Conservation (phyloP, 2,888 invertebrate genomes). For the Euplexia lucipara region DNA sequence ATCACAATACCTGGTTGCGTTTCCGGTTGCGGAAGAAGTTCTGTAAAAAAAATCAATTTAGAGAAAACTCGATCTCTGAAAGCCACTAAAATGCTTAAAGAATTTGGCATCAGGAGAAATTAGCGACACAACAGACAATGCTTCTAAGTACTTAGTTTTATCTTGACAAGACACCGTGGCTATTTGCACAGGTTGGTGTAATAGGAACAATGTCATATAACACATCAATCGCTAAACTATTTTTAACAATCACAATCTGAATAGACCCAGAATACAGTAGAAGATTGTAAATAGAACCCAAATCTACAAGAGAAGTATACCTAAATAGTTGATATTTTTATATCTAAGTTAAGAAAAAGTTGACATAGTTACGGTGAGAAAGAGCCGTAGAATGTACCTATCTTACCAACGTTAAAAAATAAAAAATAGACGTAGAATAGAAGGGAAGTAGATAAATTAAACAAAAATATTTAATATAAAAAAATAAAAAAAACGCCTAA, state of each 20-base stretch:
- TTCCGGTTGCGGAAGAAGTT: not conserved
- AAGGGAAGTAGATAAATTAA: not conserved
- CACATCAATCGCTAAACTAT: too few species aligned
- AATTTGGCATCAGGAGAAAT: not conserved
- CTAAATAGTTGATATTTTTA: too few species aligned
- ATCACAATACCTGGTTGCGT: constrained; percentile 16
- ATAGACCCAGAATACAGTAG: not conserved
- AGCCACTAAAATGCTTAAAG: not conserved
- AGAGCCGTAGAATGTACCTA: not conserved
- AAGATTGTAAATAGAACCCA: not conserved
- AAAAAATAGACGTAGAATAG: not conserved
- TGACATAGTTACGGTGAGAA: too few species aligned
- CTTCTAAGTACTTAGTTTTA: too few species aligned
- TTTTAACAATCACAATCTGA: not conserved
- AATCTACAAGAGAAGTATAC: not conserved
- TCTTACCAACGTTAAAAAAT: too few species aligned
- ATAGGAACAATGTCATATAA: too few species aligned
- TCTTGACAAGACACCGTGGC: too few species aligned
- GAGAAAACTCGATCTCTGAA: not conserved
- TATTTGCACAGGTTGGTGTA: too few species aligned
- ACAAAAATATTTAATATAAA: not conserved
- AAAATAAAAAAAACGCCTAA: not conserved
- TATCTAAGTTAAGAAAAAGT: too few species aligned
- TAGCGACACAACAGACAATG: too few species aligned
- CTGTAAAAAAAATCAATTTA: constrained; percentile 24